Base-by-base conservation (phyloP, 2,113 vertebrate genomes). In the Tamias sibiricus region DNA sequence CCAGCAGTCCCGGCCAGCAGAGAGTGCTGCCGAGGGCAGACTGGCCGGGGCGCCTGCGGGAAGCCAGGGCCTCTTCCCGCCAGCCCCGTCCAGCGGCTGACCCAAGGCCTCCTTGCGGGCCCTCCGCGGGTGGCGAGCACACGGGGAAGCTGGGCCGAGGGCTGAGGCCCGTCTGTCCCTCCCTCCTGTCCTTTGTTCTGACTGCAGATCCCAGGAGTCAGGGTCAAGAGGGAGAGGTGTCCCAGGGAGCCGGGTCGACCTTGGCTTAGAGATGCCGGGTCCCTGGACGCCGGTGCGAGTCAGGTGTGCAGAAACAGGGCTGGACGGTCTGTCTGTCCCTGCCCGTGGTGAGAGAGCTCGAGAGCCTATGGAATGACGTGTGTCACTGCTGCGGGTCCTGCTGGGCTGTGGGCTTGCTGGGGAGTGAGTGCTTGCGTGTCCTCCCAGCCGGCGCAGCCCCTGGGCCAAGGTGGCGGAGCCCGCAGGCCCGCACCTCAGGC, bases 181-280 rank as follows among this genome's bases (percentile, higher is more conserved):
- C 77, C 77, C 40, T 32, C 32, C 6, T 88, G 85, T 44, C 62
- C 74, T 91, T 93, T 62, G 57, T 92, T 86, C 80, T 97, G 62
- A 77, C 83, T 97, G 54, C 88, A 57, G 82, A 69, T 68, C 93
- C 72, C 79, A 13, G 22, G 52, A 92, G 94, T 96, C 90, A 52
- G 80, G 96, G 96, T 97, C 95, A 94, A 54, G 80, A 92, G 52
- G 89, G 69, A 89, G 90, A 42, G 80, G 57, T 44, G 76, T 87
- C 35, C 77, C 76, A 90, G 87, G 44, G 88, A 95, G 42, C 89
- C 80, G 89, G 86, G 77, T 95, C 92, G 87, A 72, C 42, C 68
- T 49, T 82, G 79, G 87, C 87, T 96, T 84, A 90, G 96, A 93
- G 82, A 80, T 87, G 92, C 82, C 13, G 76, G 87, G 87, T 94